Base-by-base conservation (phyloP, 1,140 invertebrate species). In the Eueides isabella region DNA sequence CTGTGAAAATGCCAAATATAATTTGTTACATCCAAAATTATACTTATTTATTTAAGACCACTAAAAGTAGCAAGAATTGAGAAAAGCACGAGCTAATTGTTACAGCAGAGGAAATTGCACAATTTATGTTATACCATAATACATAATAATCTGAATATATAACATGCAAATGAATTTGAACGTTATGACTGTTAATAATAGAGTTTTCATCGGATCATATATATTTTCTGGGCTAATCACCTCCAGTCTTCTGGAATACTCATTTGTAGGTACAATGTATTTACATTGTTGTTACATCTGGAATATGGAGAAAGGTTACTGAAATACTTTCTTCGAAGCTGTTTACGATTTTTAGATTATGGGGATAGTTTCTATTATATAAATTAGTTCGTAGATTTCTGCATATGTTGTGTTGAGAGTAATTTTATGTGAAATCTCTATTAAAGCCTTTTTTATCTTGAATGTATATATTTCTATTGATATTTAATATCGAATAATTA, bases 101-200 rank as follows among this genome's bases (percentile, higher is more conserved):
- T 75, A 69, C 67, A 67, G 68, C 44, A 71, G 67, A 75, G 74
- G 74, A 75, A 75, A 75, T 75, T 75, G 44, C 69, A 75, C 74
- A 75, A 75, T 71, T 75, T 75, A 75, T 71, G 74, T 66, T 75
- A 67, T 67, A 71, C 74, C 74, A 68, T 75, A 75, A 75, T 75
- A 75, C 69, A 75, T 75, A 75, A 71, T 75, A 75, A 75, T 75
- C 64, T 75, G 30, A 73, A 67, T 71, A 5, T 67, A 26, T 29
- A 55, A 33, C 12, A 6, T 33, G 35, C 9, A 66, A 31, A 71
- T 63, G 55, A 75, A 62, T 44, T 63, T 67, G 33, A 63, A 68
- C 69, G 30, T 75, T 71, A 68, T 35, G 0, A 55, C 0, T 31
- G 16, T 26, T 0, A 9, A 23, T 2, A 33, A 33, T 71, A 67